These are phyloP conservation scores for Carcharodon carcharias DNA, from an alignment of 2,797 vertebrate species.

Conservation along the genomic window DNA sequence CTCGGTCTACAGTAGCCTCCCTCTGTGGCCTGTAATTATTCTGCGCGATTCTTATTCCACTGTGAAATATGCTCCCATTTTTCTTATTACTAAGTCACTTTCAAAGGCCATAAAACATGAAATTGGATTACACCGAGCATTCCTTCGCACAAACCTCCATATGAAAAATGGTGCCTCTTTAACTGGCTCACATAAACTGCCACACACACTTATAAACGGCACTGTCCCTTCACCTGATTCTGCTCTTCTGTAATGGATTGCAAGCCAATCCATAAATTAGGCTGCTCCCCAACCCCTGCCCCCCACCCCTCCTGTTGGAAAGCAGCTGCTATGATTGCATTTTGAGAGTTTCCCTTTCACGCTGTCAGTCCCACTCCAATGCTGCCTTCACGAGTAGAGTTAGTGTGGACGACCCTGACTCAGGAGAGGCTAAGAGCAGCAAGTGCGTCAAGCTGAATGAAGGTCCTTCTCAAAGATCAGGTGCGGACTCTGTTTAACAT, in stretches of 20 bases:
- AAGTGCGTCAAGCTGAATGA: background rate
- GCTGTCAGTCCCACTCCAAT: background rate
- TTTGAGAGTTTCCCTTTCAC: background rate
- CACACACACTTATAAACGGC: background rate
- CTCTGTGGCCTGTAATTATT: background rate
- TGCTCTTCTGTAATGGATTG: background rate
- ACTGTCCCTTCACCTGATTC: background rate
- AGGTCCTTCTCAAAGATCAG: no score
- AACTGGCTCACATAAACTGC: background rate
- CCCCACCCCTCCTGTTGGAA: no score
- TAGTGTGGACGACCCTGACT: background rate
- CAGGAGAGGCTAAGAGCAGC: background rate
- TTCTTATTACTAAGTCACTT: background rate
- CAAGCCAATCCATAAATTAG: background rate
- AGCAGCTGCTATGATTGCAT: background rate
- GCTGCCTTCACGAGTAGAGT: background rate
- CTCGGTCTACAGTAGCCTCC: background rate
- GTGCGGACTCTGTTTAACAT: background rate
- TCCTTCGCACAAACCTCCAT: background rate
- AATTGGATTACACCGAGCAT: background rate
- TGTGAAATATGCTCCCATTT: background rate
- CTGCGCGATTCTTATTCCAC: background rate
- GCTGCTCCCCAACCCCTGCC: background rate
- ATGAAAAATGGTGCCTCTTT: constrained; percentile 4
- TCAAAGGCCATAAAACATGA: background rate